Evolutionary conservation across 2,888 invertebrate genomes (phyloP), one percentile per base, ranked within the genome.

Genomic region (Tinea semifulvella): DNA sequence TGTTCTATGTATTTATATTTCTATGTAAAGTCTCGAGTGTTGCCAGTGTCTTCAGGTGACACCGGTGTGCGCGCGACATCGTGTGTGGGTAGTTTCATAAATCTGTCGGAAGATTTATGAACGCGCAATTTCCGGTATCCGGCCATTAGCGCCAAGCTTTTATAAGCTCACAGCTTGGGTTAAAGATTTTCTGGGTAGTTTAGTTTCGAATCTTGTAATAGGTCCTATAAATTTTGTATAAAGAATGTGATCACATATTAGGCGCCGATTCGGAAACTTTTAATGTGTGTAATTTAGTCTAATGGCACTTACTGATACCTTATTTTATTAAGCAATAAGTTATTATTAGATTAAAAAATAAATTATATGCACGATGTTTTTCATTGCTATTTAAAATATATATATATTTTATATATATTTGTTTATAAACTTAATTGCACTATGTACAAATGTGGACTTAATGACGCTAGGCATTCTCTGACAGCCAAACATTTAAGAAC

Each of bases 121-220:
- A 89, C 88, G 89, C 89, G 89, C 89, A 90, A 90, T 90, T 90
- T 90, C 90, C 90, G 88, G 89, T 89, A 89, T 89, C 89, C 89
- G 89, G 89, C 90, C 90, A 89, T 90, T 90, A 90, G 82, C 82
- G 82, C 81, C 76, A 79, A 81, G 82, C 82, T 82, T 82, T 82
- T 82, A 87, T 85, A 85, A 85, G 85, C 85, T 85, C 79, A 79
- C 77, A 80, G 79, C 80, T 80, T 79, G 79, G 79, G 80, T 79
- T 79, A 80, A 79, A 80, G 79, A 80, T 80, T 80, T 80, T 80
- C 80, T 77, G 80, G 80, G 80, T 79, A 80, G 76, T 80, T 80
- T 77, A 79, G 79, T 80, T n/a, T 74, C 71, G 80, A 80, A 79
- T 79, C 80, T 80, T 79, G 79, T 80, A 80, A 80, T 79, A 79